These are phyloP conservation scores for Mormyrops attenuatus DNA, from an alignment of 2,797 vertebrate species.

Conservation along the genomic window DNA sequence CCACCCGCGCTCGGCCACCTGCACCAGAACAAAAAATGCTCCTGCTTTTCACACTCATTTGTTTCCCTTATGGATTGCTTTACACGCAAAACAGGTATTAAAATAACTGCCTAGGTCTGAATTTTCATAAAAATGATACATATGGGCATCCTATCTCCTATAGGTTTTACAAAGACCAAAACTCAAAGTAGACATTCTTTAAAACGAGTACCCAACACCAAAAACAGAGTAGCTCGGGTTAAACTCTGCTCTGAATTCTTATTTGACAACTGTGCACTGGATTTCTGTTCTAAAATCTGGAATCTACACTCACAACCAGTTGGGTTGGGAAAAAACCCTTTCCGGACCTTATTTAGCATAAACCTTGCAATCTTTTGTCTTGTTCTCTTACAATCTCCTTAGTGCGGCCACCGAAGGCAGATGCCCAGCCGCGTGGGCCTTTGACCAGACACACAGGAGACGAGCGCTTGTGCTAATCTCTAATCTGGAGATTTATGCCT, in stretches of 20 bases:
- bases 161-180: not conserved
- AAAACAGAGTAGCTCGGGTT: constrained; percentile 35
- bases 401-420: constrained; percentile 61
- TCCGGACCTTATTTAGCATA: constrained; percentile 30
- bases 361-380: constrained; percentile 43
- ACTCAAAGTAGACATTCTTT: not conserved
- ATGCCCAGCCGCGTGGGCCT: constrained; percentile 60
- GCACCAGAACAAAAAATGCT: not conserved
- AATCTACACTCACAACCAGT: constrained; percentile 21
- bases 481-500: constrained; percentile 73
- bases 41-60: not conserved
- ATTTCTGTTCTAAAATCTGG: constrained; percentile 29
- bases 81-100: constrained; percentile 55
- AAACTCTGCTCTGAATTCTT: constrained; percentile 29
- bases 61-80: constrained; percentile 23
- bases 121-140: constrained; percentile 58
- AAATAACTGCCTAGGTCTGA: constrained; percentile 59
- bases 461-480: constrained; percentile 67
- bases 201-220: constrained; percentile 41
- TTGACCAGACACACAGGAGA: constrained; percentile 62
- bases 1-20: not conserved
- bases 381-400: constrained; percentile 55
- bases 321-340: constrained; percentile 25
- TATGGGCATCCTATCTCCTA: constrained; percentile 35
- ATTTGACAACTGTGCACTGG: constrained; percentile 31